Conservation (phyloP, 2,888 invertebrate genomes). For the Metallyticus violacea region DNA sequence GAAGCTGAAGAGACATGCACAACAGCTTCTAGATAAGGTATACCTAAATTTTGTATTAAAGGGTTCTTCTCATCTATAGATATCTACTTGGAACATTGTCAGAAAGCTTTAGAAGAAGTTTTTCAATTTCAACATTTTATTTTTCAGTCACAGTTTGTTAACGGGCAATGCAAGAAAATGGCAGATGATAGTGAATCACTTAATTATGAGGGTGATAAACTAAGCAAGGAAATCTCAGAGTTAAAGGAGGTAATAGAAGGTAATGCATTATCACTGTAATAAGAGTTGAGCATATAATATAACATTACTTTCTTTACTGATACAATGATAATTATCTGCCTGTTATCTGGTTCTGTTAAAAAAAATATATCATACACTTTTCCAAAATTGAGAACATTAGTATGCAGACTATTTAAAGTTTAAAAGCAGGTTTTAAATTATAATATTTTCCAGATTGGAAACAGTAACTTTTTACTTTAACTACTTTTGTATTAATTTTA, state of each 20-base stretch:
- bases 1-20: constrained; percentile 44
- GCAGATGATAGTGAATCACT: not conserved
- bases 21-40: constrained; percentile 37
- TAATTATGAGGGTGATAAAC: constrained; percentile 41
- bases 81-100: not conserved
- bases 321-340: not conserved
- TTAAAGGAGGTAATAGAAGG: constrained; percentile 45
- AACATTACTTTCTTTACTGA: not conserved
- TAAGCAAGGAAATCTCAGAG: constrained; percentile 43
- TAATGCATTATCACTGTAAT: constrained; percentile 28
- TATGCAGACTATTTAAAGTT: not conserved
- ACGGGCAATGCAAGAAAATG: not conserved
- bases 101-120: too few relatives aligned
- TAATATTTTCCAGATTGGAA: not conserved
- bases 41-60: not conserved
- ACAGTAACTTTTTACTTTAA: too few relatives aligned
- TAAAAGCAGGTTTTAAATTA: not conserved
- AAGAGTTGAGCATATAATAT: not conserved
- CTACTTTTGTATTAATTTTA: too few relatives aligned
- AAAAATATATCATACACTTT: not conserved
- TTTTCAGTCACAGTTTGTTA: not conserved
- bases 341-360: not conserved
- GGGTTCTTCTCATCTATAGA: not conserved
- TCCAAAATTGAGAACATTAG: not conserved
- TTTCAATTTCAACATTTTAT: too few relatives aligned